These are phyloP conservation scores for Mimumesa dahlbomi DNA, from an alignment of 2,888 invertebrate species.

Conservation along the genomic window DNA sequence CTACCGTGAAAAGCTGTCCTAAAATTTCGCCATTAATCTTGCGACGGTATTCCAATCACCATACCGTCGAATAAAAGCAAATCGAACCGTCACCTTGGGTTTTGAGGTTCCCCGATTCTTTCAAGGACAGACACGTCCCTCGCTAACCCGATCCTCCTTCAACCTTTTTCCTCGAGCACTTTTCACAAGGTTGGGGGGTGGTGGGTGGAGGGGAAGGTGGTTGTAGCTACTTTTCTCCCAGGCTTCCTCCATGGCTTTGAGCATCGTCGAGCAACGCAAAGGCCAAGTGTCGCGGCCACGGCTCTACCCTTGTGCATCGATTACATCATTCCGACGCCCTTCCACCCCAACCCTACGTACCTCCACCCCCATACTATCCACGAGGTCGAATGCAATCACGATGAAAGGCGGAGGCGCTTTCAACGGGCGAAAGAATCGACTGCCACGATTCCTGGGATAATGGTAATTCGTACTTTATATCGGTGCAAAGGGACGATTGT, in stretches of 20 bases:
- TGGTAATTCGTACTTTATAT: too few species aligned
- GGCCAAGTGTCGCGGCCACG: conserved; percentile 58
- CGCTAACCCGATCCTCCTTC: conserved; percentile 50
- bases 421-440: conserved; percentile 18
- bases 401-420: conserved; percentile 17
- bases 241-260: conserved; percentile 29
- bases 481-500: conserved; percentile 11
- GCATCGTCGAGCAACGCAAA: conserved; percentile 50
- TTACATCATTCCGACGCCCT: conserved; percentile 48
- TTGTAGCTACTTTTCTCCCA: conserved; percentile 17
- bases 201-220: neutral
- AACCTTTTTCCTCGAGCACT: conserved; percentile 44
- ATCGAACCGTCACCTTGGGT: neutral
- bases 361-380: neutral
- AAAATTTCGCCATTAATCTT: too few species aligned
- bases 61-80: neutral
- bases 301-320: conserved; percentile 56
- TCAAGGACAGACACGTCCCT: conserved; percentile 56
- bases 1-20: too few species aligned
- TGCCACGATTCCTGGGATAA: conserved; percentile 25
- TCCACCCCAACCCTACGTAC: conserved; percentile 5
- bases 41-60: too few species aligned
- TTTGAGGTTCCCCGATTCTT: conserved; percentile 36
- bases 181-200: too few species aligned
- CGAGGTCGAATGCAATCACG: conserved; percentile 45